A percentile compares a stretch with the other conserved stretches of the same genome.
phyloP scores from a whole-genome alignment of 2,113 vertebrate genomes.

The Petromus typicus region DNA sequence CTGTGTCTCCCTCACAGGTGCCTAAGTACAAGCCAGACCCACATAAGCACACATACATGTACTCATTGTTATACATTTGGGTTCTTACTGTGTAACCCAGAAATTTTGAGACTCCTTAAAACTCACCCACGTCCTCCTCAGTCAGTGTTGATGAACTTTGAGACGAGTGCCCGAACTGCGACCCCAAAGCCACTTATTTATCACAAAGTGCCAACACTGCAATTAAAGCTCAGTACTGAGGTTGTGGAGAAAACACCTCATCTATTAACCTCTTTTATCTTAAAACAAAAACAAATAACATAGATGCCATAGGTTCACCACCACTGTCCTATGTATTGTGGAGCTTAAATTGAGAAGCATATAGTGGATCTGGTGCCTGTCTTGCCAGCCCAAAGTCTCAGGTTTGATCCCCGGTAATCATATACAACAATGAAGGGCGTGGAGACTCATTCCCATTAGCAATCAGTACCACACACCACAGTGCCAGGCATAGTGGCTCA shows the following conservation, averaged over 20 bases:
- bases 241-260: background rate
- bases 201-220: background rate
- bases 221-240: background rate
- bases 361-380: too few species aligned
- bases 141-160: background rate
- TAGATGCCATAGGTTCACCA: background rate
- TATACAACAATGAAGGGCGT: too few species aligned
- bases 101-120: background rate
- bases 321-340: background rate
- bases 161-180: background rate
- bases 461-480: too few species aligned
- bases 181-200: background rate
- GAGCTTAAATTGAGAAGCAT: background rate
- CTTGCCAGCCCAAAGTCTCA: too few species aligned
- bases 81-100: slow-evolving; percentile 25
- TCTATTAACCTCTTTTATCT: background rate
- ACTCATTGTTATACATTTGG: background rate
- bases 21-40: too few species aligned
- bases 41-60: background rate
- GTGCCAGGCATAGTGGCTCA: too few species aligned
- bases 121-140: background rate
- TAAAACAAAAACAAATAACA: background rate
- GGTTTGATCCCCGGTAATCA: too few species aligned
- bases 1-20: background rate
- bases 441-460: too few species aligned